A percentile compares a stretch with the other conserved stretches of the same genome.
phyloP scores from a whole-genome alignment of 2,113 vertebrate genomes.

The Triplophysa siluroides region DNA sequence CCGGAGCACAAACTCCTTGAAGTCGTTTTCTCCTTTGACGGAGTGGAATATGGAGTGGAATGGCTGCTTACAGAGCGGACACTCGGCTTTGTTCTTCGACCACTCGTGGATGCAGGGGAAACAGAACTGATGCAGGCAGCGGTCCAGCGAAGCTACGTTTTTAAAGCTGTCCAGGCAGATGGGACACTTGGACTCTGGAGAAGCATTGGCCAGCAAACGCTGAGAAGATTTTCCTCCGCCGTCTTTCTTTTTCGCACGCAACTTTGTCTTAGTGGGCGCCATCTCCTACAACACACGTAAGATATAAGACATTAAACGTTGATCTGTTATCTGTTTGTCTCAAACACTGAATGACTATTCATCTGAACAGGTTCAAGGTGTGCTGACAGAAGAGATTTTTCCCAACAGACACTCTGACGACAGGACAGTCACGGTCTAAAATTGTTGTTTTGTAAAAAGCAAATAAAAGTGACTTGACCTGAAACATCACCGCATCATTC shows the following conservation, averaged over 20 bases:
- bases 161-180: conserved; percentile 94
- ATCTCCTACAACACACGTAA: conserved; percentile 71
- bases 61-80: conserved; percentile 93
- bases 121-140: conserved; percentile 93
- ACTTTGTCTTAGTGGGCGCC: conserved; percentile 76
- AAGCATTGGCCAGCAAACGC: conserved; percentile 70
- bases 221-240: conserved; percentile 64
- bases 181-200: conserved; percentile 95
- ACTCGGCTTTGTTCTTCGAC: conserved; percentile 98
- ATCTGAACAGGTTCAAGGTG: too few species aligned
- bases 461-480: too few species aligned
- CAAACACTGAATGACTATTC: too few species aligned
- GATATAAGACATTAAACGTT: background rate
- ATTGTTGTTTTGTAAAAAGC: too few species aligned
- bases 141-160: conserved; percentile 88
- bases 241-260: conserved; percentile 70
- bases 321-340: too few species aligned
- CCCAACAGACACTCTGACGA: too few species aligned
- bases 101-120: conserved; percentile 95
- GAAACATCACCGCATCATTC: too few species aligned
- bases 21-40: conserved; percentile 91
- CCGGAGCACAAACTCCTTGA: conserved; percentile 84
- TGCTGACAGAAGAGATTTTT: too few species aligned
- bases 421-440: too few species aligned
- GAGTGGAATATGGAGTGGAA: conserved; percentile 95